A percentile compares a stretch with the other conserved stretches of the same genome.
phyloP scores from a whole-genome alignment of 2,113 vertebrate genomes.

The Ammodytes dubius region DNA sequence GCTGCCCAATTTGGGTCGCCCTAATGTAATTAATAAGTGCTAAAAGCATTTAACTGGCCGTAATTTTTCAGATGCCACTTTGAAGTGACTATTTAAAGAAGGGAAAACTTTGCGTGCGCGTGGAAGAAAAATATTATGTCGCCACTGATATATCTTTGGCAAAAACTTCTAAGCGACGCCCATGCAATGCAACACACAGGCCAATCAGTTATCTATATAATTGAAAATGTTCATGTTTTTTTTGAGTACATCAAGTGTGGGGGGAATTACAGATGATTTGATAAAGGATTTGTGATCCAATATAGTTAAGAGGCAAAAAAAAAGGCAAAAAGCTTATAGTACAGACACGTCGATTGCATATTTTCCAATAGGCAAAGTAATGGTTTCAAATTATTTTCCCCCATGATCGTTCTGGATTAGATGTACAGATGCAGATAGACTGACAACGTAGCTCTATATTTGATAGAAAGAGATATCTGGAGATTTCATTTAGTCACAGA shows the following conservation, averaged over 20 bases:
- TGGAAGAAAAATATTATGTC: constrained; percentile 61
- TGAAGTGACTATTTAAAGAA: constrained; percentile 72
- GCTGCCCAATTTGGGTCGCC: constrained; percentile 84
- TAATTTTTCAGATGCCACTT: constrained; percentile 84
- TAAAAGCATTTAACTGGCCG: constrained; percentile 85
- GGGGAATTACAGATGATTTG: background rate
- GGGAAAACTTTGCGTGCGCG: constrained; percentile 66
- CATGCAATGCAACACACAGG: constrained; percentile 5
- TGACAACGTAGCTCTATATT: background rate
- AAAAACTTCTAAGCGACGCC: constrained; percentile 24
- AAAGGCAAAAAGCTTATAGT: background rate
- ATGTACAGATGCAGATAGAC: background rate
- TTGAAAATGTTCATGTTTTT: background rate
- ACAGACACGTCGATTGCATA: background rate
- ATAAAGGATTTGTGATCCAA: background rate
- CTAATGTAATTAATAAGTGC: constrained; percentile 89
- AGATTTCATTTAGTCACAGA: background rate
- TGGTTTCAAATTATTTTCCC: constrained; percentile 8
- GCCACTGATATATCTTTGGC: constrained; percentile 4
- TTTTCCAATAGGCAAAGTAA: background rate
- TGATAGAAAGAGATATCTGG: background rate
- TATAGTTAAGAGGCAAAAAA: background rate
- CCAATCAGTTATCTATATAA: background rate
- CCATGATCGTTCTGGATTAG: background rate
- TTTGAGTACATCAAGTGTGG: background rate